Percentiles rank a stretch among this genome's conserved stretches.
Evolutionary conservation across 2,797 vertebrate genomes (phyloP).

Genomic region (Eidolon dupreanum): DNA sequence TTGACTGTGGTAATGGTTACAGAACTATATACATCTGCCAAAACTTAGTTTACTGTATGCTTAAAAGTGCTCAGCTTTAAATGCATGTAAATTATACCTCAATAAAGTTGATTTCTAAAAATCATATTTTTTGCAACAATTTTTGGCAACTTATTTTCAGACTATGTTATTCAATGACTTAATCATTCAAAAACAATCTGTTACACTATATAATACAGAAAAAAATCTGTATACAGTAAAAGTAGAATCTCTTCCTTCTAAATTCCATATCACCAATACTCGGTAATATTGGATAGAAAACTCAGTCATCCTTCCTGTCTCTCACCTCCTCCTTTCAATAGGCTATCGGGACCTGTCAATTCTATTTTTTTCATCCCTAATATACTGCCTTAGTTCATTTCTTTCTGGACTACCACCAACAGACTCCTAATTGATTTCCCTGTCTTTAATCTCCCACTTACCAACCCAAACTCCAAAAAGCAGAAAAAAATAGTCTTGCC

Average conservation of each 20-base stretch:
- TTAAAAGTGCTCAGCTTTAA: not conserved
- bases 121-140: not conserved
- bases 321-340: not conserved
- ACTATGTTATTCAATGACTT: not conserved
- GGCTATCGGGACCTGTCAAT: not conserved
- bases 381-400: not conserved
- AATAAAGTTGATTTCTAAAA: not conserved
- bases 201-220: not conserved
- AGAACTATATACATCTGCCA: not conserved
- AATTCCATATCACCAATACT: not conserved
- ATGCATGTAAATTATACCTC: not conserved
- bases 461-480: not conserved
- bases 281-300: not conserved
- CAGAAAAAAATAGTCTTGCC: not conserved
- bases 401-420: not conserved
- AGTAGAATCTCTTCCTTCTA: not conserved
- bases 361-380: not conserved
- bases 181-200: not conserved
- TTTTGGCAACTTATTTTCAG: not conserved
- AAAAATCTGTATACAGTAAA: not conserved
- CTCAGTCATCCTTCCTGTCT: not conserved
- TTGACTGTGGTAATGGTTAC: not conserved
- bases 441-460: not conserved
- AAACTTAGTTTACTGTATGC: not conserved
- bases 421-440: not conserved